Evolutionary conservation across 2,113 vertebrate genomes (phyloP).

Genomic region (Addax nasomaculatus): DNA sequence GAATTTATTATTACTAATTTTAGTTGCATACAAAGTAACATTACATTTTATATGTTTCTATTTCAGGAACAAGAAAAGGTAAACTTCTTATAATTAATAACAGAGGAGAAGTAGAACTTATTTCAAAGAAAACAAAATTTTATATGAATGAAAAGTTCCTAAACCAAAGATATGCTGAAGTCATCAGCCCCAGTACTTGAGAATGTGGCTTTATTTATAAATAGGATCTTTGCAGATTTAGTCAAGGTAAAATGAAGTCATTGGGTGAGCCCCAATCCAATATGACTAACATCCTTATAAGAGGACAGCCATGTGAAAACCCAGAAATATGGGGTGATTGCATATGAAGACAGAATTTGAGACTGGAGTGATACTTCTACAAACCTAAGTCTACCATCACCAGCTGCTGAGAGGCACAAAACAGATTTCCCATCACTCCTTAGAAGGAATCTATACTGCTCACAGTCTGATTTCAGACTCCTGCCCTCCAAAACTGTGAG

Average conservation of each 20-base stretch:
- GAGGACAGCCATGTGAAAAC: background rate
- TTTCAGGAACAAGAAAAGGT: background rate
- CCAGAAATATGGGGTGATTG: background rate
- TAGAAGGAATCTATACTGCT: background rate
- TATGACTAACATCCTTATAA: background rate
- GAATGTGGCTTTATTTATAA: background rate
- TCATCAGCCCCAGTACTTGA: background rate
- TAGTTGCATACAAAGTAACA: background rate
- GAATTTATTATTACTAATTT: background rate
- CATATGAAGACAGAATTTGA: background rate
- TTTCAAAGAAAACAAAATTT: background rate
- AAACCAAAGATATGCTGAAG: background rate
- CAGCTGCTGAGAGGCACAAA: background rate
- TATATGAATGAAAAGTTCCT: background rate
- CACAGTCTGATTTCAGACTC: background rate
- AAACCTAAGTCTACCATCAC: background rate
- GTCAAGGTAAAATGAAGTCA: background rate
- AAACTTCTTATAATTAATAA: background rate
- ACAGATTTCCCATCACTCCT: background rate
- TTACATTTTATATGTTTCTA: background rate
- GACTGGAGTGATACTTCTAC: background rate
- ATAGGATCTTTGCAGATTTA: background rate
- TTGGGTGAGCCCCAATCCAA: background rate
- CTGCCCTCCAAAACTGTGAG: background rate
- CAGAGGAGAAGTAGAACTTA: background rate